Conservation (phyloP, 2,797 vertebrate genomes). For the Podarcis lilfordi region DNA sequence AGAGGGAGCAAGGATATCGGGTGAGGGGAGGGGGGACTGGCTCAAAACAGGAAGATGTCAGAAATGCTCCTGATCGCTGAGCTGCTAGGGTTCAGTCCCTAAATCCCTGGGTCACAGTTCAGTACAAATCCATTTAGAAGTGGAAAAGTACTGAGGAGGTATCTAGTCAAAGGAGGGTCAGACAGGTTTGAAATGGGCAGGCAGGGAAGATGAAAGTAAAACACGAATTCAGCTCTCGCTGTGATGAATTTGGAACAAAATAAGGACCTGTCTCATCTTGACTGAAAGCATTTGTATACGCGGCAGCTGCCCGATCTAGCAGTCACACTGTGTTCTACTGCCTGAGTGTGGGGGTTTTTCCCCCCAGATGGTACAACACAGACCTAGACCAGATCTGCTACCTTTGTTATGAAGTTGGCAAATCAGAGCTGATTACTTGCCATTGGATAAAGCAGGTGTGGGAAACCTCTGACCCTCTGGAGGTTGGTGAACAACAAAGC, state of each 20-base stretch:
- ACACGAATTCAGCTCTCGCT: neutral
- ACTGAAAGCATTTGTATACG: neutral
- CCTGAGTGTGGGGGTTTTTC: neutral
- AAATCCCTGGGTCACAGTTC: neutral
- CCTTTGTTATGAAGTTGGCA: neutral
- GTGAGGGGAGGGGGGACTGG: neutral
- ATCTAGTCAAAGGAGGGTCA: neutral
- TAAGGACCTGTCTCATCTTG: neutral
- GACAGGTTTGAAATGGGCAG: neutral
- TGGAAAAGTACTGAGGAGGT: neutral
- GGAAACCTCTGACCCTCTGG: no score
- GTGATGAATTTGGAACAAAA: neutral
- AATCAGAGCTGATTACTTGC: neutral
- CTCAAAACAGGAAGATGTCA: neutral
- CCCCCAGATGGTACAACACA: neutral
- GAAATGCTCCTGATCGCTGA: neutral
- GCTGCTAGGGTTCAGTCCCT: neutral
- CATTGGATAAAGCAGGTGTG: neutral
- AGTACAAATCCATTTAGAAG: neutral
- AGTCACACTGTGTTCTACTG: neutral
- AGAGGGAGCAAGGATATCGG: slow-evolving; percentile 24
- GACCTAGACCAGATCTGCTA: neutral
- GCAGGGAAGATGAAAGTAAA: slow-evolving; percentile 15
- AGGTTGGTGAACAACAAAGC: no score
- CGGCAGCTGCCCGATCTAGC: neutral